Evolutionary conservation across 2,797 vertebrate genomes (phyloP).

Genomic region (Enteromius fasciolatus): DNA sequence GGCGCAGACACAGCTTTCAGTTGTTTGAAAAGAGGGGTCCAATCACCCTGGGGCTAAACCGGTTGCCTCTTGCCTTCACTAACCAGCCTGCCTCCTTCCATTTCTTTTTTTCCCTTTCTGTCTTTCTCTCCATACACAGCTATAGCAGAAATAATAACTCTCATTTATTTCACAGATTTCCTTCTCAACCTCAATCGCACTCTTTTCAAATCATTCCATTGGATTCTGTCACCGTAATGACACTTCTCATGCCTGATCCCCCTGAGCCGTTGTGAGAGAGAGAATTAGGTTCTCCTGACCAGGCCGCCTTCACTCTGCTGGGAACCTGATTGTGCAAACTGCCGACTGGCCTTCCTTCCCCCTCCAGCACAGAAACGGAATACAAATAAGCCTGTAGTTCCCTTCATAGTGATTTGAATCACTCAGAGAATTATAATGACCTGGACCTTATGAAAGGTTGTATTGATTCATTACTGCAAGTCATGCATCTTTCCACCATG

Average conservation of each 20-base stretch:
- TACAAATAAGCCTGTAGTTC: slow-evolving; percentile 61
- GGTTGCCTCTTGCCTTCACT: slow-evolving; percentile 60
- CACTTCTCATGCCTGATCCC: slow-evolving; percentile 58
- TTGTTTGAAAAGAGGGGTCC: slow-evolving; percentile 51
- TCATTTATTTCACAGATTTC: slow-evolving; percentile 63
- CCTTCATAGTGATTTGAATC: slow-evolving; percentile 63
- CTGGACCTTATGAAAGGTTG: slow-evolving; percentile 50
- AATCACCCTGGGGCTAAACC: slow-evolving; percentile 54
- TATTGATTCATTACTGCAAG: slow-evolving; percentile 46
- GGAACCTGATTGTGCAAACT: slow-evolving; percentile 64
- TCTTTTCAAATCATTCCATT: slow-evolving; percentile 61
- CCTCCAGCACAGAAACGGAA: slow-evolving; percentile 52
- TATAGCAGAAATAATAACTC: slow-evolving; percentile 61
- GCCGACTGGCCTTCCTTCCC: slow-evolving; percentile 48
- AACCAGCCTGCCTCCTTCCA: slow-evolving; percentile 38
- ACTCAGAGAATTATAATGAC: slow-evolving; percentile 61
- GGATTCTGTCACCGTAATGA: slow-evolving; percentile 65
- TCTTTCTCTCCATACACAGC: slow-evolving; percentile 42
- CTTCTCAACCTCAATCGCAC: slow-evolving; percentile 61
- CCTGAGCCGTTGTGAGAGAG: slow-evolving; percentile 45
- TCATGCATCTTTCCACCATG: neutral
- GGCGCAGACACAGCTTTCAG: slow-evolving; percentile 54
- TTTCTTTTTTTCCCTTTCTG: neutral
- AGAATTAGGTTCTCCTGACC: slow-evolving; percentile 56
- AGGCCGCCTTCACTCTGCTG: slow-evolving; percentile 55